Base-by-base conservation (phyloP, 2,888 invertebrate genomes). In the Macropis europaea region DNA sequence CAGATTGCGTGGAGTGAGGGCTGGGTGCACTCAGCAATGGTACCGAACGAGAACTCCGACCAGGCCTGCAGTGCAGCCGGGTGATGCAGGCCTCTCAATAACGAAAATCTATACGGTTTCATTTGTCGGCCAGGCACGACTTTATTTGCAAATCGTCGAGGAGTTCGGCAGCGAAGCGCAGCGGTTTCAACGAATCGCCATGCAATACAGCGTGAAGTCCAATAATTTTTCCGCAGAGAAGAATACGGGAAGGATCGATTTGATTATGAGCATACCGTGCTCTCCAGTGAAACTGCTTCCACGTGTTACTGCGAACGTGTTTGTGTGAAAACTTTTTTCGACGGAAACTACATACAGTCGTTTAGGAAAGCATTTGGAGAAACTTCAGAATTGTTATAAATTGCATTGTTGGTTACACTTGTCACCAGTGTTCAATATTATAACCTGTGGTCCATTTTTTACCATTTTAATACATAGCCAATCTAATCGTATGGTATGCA, bases 61-160 rank as follows among this genome's bases (percentile, higher is more conserved):
- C 79, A 70, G 72, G 75, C 67, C 76, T 78, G 62, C 70, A 69
- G 67, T 76, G 67, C 66, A 71, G 73, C 74, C 70, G 77, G 76
- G 73, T 79, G 79, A 84, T 83, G 83, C 84, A 82, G 77, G 75
- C 77, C 84, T 84, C 86, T 86, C 86, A 84, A 87, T 86, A 87
- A 87, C 85, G 85, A 87, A 86, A 87, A 86, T 87, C 86, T 86
- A 85, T 87, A 87, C 85, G 83, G 83, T 86, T 85, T 86, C 87
- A 87, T 86, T 87, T 86, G 87, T 86, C 82, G 75, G 69, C 66
- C 48, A 63, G 79, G 82, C 80, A 82, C 82, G 85, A 87, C 86
- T 87, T 85, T 86, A 86, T 87, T 86, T 85, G 83, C 82, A 82
- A 82, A 84, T 83, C 83, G 81, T 77, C 69, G 77, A 77, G 66